Base-by-base conservation (phyloP, 2,113 vertebrate species). In the Gallinago media region DNA sequence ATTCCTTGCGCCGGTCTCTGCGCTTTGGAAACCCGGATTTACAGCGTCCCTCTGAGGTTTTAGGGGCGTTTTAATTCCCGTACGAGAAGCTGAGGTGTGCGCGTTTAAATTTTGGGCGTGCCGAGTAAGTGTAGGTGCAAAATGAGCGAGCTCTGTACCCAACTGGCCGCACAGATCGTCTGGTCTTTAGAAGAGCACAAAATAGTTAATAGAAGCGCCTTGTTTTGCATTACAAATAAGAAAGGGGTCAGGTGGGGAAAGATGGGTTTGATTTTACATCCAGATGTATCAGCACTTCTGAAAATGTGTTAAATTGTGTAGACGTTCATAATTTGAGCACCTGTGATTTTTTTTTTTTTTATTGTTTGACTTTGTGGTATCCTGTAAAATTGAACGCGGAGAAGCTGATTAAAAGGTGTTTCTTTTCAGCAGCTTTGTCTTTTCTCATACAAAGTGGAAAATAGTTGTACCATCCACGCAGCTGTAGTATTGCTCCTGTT, bases 401-500 rank as follows among this genome's bases (percentile, higher is more conserved):
- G 49, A 59, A 70, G 63, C 73, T 52, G 59, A 70, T 23, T 86
- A 34, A 66, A 66, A 67, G 40, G 20, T 25, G 8, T 50, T 67
- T 70, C 8, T 83, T 29, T 38, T 23, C 34, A 27, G 22, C 10
- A 84, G 40, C 31, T 74, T 54, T 49, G 5, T 56, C n/a, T 40
- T 88, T 59, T 59, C 25, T 6, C 34, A 20, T 31, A 15, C 3
- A 1, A 47, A 42, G 36, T 8, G 12, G 44, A 5, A 65, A 65
- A 47, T 13, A 34, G 15, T 12, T 1, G 3, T 66, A 22, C 19
- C 8, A 0, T 32, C 12, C 23, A 3, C 0, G 0, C 7, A n/a
- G 80, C 80, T 54, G 47, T 20, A 6, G 2, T 17, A 16, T 14
- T 27, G 62, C 55, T 71, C 70, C 62, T 25, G 18, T 61, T 61